Evolutionary conservation across 2,888 invertebrate genomes (phyloP).

Genomic region (Gymnoscelis rufifasciata): DNA sequence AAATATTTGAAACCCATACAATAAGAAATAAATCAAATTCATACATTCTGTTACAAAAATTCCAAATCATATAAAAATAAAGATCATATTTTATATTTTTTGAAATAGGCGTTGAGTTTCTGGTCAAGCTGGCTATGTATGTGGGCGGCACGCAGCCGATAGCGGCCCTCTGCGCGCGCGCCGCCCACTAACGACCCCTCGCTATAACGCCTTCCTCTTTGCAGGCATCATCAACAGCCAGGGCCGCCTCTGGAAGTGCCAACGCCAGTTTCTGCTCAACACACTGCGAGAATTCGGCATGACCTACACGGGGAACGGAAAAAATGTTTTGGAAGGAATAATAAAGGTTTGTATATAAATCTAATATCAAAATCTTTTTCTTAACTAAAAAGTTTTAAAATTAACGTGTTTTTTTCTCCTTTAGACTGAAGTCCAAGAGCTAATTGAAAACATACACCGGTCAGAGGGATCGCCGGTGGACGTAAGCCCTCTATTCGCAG

Average conservation of each 20-base stretch:
- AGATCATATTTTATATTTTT: no score
- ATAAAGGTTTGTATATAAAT: conserved; percentile 82
- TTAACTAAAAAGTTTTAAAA: background rate
- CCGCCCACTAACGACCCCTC: conserved; percentile 55
- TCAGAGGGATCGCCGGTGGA: conserved; percentile 84
- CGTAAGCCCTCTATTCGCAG: conserved; percentile 85
- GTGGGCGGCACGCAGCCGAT: conserved; percentile 46
- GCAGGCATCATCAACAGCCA: conserved; percentile 93
- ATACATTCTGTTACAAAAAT: no score
- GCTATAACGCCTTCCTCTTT: conserved; percentile 51
- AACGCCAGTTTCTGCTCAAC: conserved; percentile 91
- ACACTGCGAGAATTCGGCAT: conserved; percentile 92
- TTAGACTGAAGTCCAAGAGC: conserved; percentile 87
- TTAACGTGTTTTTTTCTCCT: conserved; percentile 27
- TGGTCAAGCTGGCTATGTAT: conserved; percentile 33
- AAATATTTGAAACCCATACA: background rate
- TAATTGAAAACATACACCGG: conserved; percentile 82
- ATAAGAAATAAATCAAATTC: no score
- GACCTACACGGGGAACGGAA: conserved; percentile 89
- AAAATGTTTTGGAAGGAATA: conserved; percentile 89
- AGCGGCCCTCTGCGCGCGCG: conserved; percentile 44
- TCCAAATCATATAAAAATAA: no score
- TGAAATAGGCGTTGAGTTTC: background rate
- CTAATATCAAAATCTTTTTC: background rate
- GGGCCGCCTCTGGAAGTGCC: conserved; percentile 93